phyloP scores from a whole-genome alignment of 1,140 invertebrate species.

The Solenopsis fugax region DNA sequence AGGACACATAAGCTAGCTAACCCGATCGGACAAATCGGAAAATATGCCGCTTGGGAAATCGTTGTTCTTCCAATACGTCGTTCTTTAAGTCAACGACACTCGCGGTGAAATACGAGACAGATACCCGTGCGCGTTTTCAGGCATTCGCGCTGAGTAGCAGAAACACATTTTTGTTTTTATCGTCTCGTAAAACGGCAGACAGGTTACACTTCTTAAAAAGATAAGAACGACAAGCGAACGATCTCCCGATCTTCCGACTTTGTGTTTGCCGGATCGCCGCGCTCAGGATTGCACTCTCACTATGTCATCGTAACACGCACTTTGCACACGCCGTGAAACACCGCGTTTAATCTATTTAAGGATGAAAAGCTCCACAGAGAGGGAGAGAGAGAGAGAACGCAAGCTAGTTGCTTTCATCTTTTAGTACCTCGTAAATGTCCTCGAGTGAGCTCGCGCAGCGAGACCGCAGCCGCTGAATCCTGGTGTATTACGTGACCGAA shows the following conservation, averaged over 20 bases:
- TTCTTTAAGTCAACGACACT: background rate
- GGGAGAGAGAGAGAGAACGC: background rate
- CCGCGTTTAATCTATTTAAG: slow-evolving; percentile 36
- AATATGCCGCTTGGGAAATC: background rate
- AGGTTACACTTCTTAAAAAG: slow-evolving; percentile 14
- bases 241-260: no score
- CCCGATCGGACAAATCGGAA: background rate
- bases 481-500: slow-evolving; percentile 41
- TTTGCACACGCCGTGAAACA: background rate
- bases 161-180: slow-evolving; percentile 54
- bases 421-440: slow-evolving; percentile 70
- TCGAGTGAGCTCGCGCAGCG: slow-evolving; percentile 36
- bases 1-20: background rate
- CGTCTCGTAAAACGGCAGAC: slow-evolving; percentile 52
- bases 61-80: background rate
- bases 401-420: slow-evolving; percentile 40
- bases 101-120: background rate
- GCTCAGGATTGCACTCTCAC: no score
- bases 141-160: slow-evolving; percentile 22
- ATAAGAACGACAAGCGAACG: slow-evolving; percentile 6
- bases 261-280: background rate
- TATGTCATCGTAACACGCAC: slow-evolving; percentile 1
- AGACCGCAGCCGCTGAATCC: slow-evolving; percentile 43
- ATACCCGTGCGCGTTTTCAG: slow-evolving; percentile 1
- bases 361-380: slow-evolving; percentile 8